Evolutionary conservation across 2,888 invertebrate genomes (phyloP).

Genomic region (Diabrotica balteata): DNA sequence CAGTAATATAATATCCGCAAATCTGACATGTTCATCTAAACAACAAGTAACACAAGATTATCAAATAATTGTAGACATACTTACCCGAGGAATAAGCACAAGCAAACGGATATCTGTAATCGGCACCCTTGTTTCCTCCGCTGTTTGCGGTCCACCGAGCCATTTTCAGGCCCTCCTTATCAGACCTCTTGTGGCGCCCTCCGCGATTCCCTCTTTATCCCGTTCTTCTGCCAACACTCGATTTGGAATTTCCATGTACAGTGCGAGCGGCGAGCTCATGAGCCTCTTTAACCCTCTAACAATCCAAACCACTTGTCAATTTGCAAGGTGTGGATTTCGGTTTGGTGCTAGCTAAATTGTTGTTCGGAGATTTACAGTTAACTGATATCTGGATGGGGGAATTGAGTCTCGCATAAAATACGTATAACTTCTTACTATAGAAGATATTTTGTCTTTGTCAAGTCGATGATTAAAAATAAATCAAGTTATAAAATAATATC

Average conservation of each 20-base stretch:
- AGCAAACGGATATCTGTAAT: conserved; percentile 56
- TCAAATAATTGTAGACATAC: conserved; percentile 58
- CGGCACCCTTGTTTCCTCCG: conserved; percentile 58
- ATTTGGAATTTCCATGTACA: conserved; percentile 53
- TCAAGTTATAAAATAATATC: too few relatives aligned
- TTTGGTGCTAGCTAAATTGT: conserved; percentile 48
- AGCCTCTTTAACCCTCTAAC: conserved; percentile 42
- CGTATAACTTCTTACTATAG: too few relatives aligned
- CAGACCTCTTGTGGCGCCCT: conserved; percentile 44
- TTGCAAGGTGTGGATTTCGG: conserved; percentile 52
- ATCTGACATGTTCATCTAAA: conserved; percentile 35
- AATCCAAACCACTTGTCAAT: conserved; percentile 53
- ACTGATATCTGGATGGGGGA: background rate
- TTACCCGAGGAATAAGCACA: conserved; percentile 53
- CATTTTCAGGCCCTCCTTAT: conserved; percentile 54
- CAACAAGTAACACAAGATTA: conserved; percentile 40
- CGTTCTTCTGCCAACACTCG: conserved; percentile 51
- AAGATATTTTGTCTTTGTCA: too few relatives aligned
- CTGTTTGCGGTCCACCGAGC: conserved; percentile 59
- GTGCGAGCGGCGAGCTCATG: conserved; percentile 49
- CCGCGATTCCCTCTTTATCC: conserved; percentile 50
- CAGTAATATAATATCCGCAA: conserved; percentile 21
- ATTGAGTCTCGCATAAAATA: too few relatives aligned
- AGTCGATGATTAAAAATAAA: too few relatives aligned
- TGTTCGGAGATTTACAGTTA: conserved; percentile 46